Conservation (phyloP, 2,888 invertebrate species). For the Smittia aterrima region DNA sequence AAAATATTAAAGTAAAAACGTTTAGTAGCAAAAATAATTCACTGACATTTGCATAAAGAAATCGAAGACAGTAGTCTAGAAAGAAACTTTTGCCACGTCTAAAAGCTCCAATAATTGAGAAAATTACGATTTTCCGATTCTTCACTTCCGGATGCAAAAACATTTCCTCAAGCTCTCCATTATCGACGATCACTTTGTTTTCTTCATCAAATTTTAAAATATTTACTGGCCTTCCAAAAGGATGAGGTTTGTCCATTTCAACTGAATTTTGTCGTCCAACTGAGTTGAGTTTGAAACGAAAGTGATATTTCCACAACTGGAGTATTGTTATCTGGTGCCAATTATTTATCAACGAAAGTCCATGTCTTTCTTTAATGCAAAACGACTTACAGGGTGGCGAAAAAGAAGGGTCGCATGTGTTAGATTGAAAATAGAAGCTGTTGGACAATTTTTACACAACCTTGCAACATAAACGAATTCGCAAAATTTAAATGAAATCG, state of each 20-base stretch:
- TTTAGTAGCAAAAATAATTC: neutral
- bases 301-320: no score
- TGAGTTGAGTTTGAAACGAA: no score
- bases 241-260: neutral
- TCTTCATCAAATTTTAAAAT: neutral
- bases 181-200: neutral
- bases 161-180: neutral
- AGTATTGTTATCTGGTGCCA: no score
- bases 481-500: no score
- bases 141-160: conserved; percentile 25
- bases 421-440: no score
- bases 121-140: conserved; percentile 9
- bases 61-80: conserved; percentile 27
- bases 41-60: conserved; percentile 31
- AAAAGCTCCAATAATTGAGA: conserved; percentile 29
- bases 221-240: neutral
- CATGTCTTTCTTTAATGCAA: no score
- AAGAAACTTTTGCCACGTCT: conserved; percentile 37
- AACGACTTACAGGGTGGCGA: no score
- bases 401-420: no score
- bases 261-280: neutral
- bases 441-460: no score
- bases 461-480: no score
- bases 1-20: neutral
- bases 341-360: no score